Conservation (phyloP, 2,797 vertebrate genomes). For the Bothrops alternatus region DNA sequence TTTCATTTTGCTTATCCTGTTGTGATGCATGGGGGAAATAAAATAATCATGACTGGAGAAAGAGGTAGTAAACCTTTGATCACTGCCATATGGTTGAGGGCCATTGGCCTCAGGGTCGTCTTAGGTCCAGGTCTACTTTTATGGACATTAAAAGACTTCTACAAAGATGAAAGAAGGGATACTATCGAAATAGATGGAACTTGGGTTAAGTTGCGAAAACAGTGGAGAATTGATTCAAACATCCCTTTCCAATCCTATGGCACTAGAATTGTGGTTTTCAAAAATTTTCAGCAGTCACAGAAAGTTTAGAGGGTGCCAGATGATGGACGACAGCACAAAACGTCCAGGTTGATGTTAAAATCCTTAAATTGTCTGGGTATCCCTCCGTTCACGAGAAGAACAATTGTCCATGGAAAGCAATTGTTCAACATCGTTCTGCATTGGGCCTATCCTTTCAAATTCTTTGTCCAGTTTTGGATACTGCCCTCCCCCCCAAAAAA, state of each 20-base stretch:
- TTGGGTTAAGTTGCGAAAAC: not conserved
- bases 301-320: not conserved
- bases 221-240: not conserved
- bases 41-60: constrained; percentile 16
- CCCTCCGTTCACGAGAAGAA: not conserved
- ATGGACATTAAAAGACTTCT: not conserved
- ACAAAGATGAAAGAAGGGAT: not conserved
- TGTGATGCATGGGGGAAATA: constrained; percentile 35
- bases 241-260: not conserved
- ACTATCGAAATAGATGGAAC: not conserved
- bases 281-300: not conserved
- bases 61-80: constrained; percentile 30
- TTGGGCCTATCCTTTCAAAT: not conserved
- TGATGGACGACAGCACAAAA: not conserved
- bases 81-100: constrained; percentile 14
- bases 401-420: not conserved
- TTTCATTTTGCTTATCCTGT: constrained; percentile 41
- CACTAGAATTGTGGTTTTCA: not conserved
- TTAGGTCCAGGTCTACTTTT: constrained; percentile 26
- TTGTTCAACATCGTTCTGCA: not conserved
- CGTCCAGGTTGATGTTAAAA: not conserved
- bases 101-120: constrained; percentile 30
- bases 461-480: not conserved
- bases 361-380: not conserved
- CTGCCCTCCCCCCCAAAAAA: not conserved